A percentile compares a stretch with the other conserved stretches of the same genome.
Conservation (phyloP, 1,140 invertebrate genomes). For the Chrysomallon squamiferum region DNA sequence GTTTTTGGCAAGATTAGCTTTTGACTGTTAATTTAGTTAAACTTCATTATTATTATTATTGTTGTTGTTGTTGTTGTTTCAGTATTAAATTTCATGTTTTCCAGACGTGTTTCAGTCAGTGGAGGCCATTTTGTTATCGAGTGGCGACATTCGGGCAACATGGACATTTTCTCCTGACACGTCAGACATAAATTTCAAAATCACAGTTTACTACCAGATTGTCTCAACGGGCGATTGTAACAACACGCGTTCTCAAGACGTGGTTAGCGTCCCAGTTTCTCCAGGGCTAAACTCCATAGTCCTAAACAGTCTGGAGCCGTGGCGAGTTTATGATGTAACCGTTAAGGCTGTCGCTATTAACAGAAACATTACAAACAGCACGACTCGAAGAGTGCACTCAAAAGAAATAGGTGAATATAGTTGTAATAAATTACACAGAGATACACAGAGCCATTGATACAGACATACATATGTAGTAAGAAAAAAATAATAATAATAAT, state of each 20-base stretch:
- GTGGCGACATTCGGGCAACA: not conserved
- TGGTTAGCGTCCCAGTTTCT: not conserved
- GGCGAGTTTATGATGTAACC: conserved; percentile 12
- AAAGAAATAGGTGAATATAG: conserved; percentile 14
- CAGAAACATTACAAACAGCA: conserved; percentile 6
- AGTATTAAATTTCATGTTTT: too few relatives aligned
- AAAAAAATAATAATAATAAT: too few relatives aligned
- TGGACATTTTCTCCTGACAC: conserved; percentile 16
- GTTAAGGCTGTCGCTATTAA: conserved; percentile 4
- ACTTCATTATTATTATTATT: too few relatives aligned
- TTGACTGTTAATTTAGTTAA: too few relatives aligned
- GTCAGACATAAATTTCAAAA: conserved; percentile 11
- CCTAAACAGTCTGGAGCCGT: conserved; percentile 12
- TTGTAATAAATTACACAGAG: too few relatives aligned
- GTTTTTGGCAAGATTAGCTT: too few relatives aligned
- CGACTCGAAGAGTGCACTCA: not conserved
- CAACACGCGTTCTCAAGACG: not conserved
- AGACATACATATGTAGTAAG: too few relatives aligned
- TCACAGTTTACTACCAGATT: conserved; percentile 20
- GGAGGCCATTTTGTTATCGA: not conserved
- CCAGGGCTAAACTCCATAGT: not conserved
- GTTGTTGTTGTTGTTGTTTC: too few relatives aligned
- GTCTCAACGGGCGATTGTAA: conserved; percentile 27
- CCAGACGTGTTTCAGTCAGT: too few relatives aligned
- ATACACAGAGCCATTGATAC: too few relatives aligned